A percentile compares a stretch with the other conserved stretches of the same genome.
These are phyloP conservation scores for Diglossa cyanea DNA, from an alignment of 2,797 vertebrate species.

Conservation along the genomic window DNA sequence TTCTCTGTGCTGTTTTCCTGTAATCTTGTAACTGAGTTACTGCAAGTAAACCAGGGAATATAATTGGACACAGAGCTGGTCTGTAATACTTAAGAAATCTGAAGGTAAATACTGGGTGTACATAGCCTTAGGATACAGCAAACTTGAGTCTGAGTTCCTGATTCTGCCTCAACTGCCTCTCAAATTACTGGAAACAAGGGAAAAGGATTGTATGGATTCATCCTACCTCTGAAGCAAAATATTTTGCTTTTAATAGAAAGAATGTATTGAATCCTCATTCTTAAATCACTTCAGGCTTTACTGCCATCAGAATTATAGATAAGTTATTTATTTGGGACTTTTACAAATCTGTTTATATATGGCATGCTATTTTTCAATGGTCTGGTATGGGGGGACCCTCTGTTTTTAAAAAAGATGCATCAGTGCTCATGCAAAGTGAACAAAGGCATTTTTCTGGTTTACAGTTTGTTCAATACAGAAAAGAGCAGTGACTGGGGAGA, in stretches of 20 bases:
- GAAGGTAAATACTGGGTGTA: background rate
- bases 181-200: background rate
- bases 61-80: background rate
- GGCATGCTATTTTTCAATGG: background rate
- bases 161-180: background rate
- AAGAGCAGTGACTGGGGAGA: conserved; percentile 25
- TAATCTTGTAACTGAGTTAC: background rate
- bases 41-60: background rate
- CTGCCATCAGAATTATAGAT: background rate
- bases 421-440: conserved; percentile 31
- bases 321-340: background rate
- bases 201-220: background rate
- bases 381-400: background rate
- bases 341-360: background rate
- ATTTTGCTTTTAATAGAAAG: conserved; percentile 20
- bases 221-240: background rate
- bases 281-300: background rate
- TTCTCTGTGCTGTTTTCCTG: background rate
- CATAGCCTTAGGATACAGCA: background rate
- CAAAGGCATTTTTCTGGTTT: conserved; percentile 2
- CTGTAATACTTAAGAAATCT: background rate
- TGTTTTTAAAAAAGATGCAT: conserved; percentile 16
- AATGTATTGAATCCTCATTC: background rate
- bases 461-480: conserved; percentile 44
- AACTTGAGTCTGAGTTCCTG: background rate